These are phyloP conservation scores for Lutjanus erythropterus DNA, from an alignment of 2,113 vertebrate species.

Conservation along the genomic window DNA sequence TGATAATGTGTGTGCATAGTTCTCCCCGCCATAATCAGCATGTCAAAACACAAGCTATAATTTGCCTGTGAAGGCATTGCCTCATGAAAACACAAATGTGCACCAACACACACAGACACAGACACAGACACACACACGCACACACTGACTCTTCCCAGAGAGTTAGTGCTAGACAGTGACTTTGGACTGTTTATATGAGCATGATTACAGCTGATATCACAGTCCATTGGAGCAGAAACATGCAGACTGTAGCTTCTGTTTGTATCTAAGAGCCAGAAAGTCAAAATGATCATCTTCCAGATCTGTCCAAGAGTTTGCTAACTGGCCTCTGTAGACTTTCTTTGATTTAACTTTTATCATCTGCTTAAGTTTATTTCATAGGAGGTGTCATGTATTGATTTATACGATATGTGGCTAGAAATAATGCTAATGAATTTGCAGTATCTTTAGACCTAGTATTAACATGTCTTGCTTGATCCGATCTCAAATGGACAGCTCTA, in stretches of 20 bases:
- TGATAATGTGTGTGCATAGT: constrained; percentile 57
- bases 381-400: background rate
- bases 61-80: constrained; percentile 60
- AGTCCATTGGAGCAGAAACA: constrained; percentile 12
- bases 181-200: constrained; percentile 14
- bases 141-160: background rate
- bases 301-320: constrained; percentile 1
- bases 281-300: background rate
- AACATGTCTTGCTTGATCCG: no score
- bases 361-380: background rate
- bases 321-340: background rate
- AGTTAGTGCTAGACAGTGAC: constrained; percentile 8
- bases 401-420: background rate
- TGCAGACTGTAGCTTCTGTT: constrained; percentile 10
- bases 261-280: constrained; percentile 1
- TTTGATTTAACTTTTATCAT: background rate
- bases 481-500: no score
- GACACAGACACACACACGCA: background rate
- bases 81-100: constrained; percentile 37
- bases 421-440: background rate
- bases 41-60: constrained; percentile 67
- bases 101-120: background rate
- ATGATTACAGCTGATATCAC: constrained; percentile 28
- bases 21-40: constrained; percentile 63
- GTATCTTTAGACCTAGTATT: no score